Percentiles rank a stretch among this genome's conserved stretches.
Conservation (phyloP, 2,797 vertebrate genomes). For the Smutsia gigantea region DNA sequence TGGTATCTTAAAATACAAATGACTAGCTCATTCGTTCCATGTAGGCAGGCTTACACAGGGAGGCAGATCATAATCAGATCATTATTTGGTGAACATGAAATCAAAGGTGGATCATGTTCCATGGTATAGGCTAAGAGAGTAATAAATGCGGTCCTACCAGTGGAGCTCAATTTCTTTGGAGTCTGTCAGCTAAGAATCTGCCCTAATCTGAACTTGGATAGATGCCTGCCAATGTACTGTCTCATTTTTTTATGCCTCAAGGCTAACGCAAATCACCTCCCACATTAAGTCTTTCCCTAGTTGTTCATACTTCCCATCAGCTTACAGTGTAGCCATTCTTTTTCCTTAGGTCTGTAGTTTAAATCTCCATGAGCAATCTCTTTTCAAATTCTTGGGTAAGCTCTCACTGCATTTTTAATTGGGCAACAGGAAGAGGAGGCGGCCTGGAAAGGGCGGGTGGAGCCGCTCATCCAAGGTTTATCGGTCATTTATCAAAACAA, state of each 20-base stretch:
- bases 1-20: background rate
- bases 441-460: background rate
- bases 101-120: conserved; percentile 17
- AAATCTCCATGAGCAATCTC: conserved; percentile 1
- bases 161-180: background rate
- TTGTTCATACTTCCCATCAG: background rate
- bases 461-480: background rate
- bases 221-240: background rate
- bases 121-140: background rate
- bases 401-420: background rate
- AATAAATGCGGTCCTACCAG: background rate
- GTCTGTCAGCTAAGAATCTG: background rate
- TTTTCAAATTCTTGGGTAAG: background rate
- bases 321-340: background rate
- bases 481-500: background rate
- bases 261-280: background rate
- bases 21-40: background rate
- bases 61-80: conserved; percentile 17
- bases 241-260: background rate
- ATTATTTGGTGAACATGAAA: conserved; percentile 38
- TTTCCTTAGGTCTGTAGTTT: background rate
- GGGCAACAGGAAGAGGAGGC: background rate
- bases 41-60: background rate
- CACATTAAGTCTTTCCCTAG: background rate
- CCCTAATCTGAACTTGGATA: background rate